These are phyloP conservation scores for Rhabdomys pumilio DNA, from an alignment of 2,797 vertebrate species.

Conservation along the genomic window DNA sequence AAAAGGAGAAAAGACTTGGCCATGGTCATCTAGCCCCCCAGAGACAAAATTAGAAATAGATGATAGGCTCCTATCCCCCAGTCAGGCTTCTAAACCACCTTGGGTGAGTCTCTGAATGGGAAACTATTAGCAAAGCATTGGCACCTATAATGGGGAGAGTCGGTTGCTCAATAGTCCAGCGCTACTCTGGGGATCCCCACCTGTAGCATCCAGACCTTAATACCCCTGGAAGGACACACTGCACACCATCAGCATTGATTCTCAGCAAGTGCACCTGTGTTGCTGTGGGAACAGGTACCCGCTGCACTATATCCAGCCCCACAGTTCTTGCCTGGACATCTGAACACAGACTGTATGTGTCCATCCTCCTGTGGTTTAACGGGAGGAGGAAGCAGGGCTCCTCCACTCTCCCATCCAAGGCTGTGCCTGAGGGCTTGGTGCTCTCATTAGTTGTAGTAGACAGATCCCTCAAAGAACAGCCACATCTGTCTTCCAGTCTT, in stretches of 20 bases:
- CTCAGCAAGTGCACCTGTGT: slow-evolving; percentile 50
- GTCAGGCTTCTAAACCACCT: not conserved
- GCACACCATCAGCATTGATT: slow-evolving; percentile 45
- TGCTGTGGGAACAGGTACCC: slow-evolving; percentile 69
- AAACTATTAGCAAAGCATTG: not conserved
- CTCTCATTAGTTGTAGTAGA: slow-evolving; percentile 72
- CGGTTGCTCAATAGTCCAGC: not conserved
- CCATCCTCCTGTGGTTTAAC: not conserved
- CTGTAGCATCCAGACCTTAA: not conserved
- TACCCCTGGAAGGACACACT: not conserved
- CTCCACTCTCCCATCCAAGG: not conserved
- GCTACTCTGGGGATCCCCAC: not conserved
- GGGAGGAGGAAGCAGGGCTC: not conserved
- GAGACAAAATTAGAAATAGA: not conserved
- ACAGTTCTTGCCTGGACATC: not conserved
- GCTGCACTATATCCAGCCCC: not conserved
- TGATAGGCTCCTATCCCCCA: not conserved
- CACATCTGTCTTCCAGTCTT: slow-evolving; percentile 49
- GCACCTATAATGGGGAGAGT: not conserved
- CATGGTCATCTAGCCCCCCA: not conserved
- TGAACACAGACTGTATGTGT: not conserved
- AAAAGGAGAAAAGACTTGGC: not conserved
- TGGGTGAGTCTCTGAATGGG: not conserved
- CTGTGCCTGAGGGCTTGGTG: slow-evolving; percentile 67
- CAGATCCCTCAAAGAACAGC: not conserved